A percentile compares a stretch with the other conserved stretches of the same genome.
These are phyloP conservation scores for Centropristis striata DNA, from an alignment of 2,113 vertebrate genomes.

Conservation along the genomic window DNA sequence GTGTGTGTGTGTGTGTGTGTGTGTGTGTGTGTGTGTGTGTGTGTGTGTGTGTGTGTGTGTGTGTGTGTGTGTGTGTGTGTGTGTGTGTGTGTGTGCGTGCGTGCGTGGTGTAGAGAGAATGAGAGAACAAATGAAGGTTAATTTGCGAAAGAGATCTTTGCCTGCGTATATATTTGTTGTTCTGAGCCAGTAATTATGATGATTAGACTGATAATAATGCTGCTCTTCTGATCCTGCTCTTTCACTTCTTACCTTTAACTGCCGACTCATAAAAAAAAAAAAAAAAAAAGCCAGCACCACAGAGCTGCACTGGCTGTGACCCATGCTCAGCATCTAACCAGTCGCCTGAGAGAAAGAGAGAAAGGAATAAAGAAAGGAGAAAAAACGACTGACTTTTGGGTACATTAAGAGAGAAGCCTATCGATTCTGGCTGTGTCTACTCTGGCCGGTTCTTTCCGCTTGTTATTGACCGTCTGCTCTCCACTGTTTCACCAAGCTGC, in stretches of 20 bases:
- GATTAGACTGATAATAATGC: not conserved
- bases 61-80: not conserved
- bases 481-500: slow-evolving; percentile 30
- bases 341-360: slow-evolving; percentile 10
- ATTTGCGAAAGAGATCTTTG: slow-evolving; percentile 32
- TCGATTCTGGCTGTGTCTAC: slow-evolving; percentile 63
- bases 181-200: slow-evolving; percentile 5
- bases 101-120: too few relatives aligned
- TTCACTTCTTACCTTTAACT: slow-evolving; percentile 9
- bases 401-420: slow-evolving; percentile 65
- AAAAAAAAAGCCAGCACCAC: not conserved
- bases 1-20: not conserved
- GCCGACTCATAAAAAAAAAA: not conserved
- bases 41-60: not conserved
- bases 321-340: slow-evolving; percentile 18
- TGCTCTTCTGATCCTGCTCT: not conserved
- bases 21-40: not conserved
- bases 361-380: slow-evolving; percentile 17
- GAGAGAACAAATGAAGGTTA: slow-evolving; percentile 27
- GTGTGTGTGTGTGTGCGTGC: not conserved
- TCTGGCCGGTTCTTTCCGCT: slow-evolving; percentile 51
- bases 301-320: slow-evolving; percentile 13
- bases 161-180: slow-evolving; percentile 13
- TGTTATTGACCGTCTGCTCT: slow-evolving; percentile 65
- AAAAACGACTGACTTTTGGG: slow-evolving; percentile 50